phyloP scores from a whole-genome alignment of 2,888 invertebrate genomes.

The Spatulosminthurus flaviceps region DNA sequence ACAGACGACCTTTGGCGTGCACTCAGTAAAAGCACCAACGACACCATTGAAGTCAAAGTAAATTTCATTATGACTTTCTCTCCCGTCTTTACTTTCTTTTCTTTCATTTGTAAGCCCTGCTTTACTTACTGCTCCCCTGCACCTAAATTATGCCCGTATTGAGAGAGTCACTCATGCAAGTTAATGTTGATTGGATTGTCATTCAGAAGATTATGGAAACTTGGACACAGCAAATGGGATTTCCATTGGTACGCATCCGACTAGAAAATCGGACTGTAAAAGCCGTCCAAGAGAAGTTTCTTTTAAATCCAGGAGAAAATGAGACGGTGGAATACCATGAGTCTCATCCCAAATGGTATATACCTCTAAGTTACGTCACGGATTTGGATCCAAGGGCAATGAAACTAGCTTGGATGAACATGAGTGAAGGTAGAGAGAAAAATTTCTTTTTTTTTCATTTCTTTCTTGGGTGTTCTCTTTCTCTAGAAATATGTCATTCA shows the following conservation, averaged over 20 bases:
- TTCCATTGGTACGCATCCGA: constrained; percentile 78
- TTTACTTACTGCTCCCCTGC: no score
- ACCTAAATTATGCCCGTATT: neutral
- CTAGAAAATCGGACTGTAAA: constrained; percentile 73
- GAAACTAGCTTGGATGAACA: constrained; percentile 80
- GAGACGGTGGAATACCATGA: constrained; percentile 64
- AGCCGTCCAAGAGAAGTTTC: constrained; percentile 75
- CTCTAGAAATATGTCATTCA: no score
- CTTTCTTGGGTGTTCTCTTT: neutral
- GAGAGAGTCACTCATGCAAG: neutral
- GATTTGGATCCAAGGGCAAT: constrained; percentile 72
- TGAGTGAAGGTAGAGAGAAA: constrained; percentile 81
- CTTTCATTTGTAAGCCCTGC: no score
- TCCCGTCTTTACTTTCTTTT: neutral
- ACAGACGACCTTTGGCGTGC: constrained; percentile 84
- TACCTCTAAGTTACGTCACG: constrained; percentile 80
- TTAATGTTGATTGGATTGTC: neutral
- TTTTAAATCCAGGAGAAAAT: constrained; percentile 64
- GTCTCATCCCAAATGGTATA: constrained; percentile 76
- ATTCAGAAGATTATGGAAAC: constrained; percentile 76
- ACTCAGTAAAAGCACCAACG: constrained; percentile 74
- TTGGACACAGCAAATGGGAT: constrained; percentile 86
- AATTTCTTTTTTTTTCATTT: constrained; percentile 60
- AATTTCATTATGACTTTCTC: neutral
- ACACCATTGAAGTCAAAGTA: constrained; percentile 74